Percentiles rank a stretch among this genome's conserved stretches.
phyloP scores from a whole-genome alignment of 2,888 invertebrate species.

The Drosophila anomalata region DNA sequence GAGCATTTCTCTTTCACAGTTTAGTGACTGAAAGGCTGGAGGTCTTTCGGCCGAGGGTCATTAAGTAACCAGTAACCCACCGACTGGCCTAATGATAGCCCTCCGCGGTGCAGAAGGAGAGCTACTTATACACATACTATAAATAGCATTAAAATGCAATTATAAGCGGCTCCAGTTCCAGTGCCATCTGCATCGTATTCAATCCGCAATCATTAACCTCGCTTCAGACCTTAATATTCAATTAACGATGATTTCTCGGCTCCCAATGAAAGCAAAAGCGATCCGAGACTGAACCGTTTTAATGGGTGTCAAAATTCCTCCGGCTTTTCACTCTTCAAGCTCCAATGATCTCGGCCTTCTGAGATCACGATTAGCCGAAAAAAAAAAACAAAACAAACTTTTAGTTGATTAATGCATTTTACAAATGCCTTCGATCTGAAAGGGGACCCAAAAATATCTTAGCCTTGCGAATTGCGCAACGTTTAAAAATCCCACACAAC shows the following conservation, averaged over 20 bases:
- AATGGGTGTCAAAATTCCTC: slow-evolving; percentile 61
- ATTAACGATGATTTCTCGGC: slow-evolving; percentile 53
- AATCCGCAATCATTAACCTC: slow-evolving; percentile 33
- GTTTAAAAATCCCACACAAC: slow-evolving; percentile 39
- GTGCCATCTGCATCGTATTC: slow-evolving; percentile 26
- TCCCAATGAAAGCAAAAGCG: slow-evolving; percentile 54
- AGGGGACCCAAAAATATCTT: slow-evolving; percentile 23
- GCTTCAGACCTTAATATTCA: slow-evolving; percentile 49
- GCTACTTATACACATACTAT: slow-evolving; percentile 24
- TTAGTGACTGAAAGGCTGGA: slow-evolving; percentile 54
- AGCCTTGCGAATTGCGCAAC: slow-evolving; percentile 60
- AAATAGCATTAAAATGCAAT: slow-evolving; percentile 68
- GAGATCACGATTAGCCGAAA: slow-evolving; percentile 38
- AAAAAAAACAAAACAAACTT: neutral
- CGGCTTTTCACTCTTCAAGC: slow-evolving; percentile 61
- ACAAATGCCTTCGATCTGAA: slow-evolving; percentile 16
- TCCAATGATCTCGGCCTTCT: slow-evolving; percentile 48
- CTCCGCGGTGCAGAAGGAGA: slow-evolving; percentile 9
- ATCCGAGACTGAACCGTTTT: slow-evolving; percentile 52
- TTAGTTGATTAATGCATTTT: slow-evolving; percentile 53
- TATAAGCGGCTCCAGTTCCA: slow-evolving; percentile 40
- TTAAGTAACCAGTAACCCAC: slow-evolving; percentile 73
- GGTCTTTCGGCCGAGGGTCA: slow-evolving; percentile 65
- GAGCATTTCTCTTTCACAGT: slow-evolving; percentile 74
- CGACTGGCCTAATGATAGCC: slow-evolving; percentile 54